Percentiles rank a stretch among this genome's conserved stretches.
phyloP scores from a whole-genome alignment of 1,140 invertebrate genomes.

The Leptinotarsa undecemlineata region DNA sequence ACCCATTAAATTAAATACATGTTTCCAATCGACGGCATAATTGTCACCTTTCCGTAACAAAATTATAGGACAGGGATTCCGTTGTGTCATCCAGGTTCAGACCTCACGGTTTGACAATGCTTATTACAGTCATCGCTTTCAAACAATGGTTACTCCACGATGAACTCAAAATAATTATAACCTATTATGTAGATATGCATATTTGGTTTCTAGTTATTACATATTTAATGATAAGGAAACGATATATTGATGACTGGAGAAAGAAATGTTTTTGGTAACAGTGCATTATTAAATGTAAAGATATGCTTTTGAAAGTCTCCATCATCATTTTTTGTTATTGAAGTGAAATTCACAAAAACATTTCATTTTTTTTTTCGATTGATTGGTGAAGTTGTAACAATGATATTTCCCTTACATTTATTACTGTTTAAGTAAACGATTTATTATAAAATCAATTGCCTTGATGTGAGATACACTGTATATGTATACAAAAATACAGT shows the following conservation, averaged over 20 bases:
- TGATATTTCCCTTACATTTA: no score
- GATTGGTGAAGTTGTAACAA: no score
- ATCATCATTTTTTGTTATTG: no score
- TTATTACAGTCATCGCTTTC: constrained; percentile 14
- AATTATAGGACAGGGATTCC: constrained; percentile 32
- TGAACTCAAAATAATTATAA: neutral
- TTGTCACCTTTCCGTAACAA: constrained; percentile 28
- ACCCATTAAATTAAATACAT: constrained; percentile 12
- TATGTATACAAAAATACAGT: no score
- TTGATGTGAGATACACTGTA: no score
- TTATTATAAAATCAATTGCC: no score
- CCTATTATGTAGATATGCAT: neutral
- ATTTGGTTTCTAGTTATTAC: neutral
- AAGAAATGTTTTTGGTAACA: no score
- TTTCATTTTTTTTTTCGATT: no score
- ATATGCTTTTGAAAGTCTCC: no score
- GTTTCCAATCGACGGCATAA: constrained; percentile 18
- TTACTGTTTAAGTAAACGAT: no score
- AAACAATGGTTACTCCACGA: constrained; percentile 14
- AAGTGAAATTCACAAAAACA: no score
- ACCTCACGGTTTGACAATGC: constrained; percentile 6
- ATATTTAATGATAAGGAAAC: constrained; percentile 1
- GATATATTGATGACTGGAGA: neutral
- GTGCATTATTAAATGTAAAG: no score
- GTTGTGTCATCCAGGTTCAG: constrained; percentile 30